Base-by-base conservation (phyloP, 2,113 vertebrate species). In the Meleagris gallopavo region DNA sequence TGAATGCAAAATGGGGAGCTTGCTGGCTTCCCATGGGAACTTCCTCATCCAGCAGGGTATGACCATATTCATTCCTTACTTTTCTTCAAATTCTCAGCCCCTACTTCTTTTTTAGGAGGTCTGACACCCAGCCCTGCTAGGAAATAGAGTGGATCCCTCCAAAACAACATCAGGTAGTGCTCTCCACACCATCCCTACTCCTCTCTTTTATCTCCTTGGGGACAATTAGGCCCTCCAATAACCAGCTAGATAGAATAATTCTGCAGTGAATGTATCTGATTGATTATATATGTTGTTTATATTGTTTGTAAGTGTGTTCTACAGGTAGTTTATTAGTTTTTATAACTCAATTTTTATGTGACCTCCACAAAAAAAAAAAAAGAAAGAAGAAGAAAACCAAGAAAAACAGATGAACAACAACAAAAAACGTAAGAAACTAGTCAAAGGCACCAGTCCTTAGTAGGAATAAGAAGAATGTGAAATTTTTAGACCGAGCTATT, bases 401-500 rank as follows among this genome's bases (percentile, higher is more conserved):
- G 29, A 29, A 55, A 55, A 55, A 30, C 54, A 55, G 17, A 55
- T 9, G 9, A 55, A 55, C 9, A 55, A 55, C 45, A 46, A 46
- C 46, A 48, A 24, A 16, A 54, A 54, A 22, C 14, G 6, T 65
- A 27, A 79, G 54, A 69, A 11, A 36, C 58, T 40, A 72, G 25
- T 82, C 57, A 87, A 89, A 29, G 46, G 52, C 62, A 69, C 48
- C 34, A 16, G 81, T 95, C 34, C 66, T 89, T 50, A 73, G 29
- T 22, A 43, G n/a, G 58, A 85, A 87, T 79, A 85, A 79, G 79
- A 96, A 66, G 5, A 89, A 85, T 45, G 71, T 0, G 19, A 45
- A 24, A 32, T 73, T 92, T 90, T 92, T 52, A 79, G 71, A 52
- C 17, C 20, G n/a, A 77, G 48, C 79, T 91, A 34, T 89, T 95